Conservation (phyloP, 2,113 vertebrate genomes). For the Psilopsiagon aymara region DNA sequence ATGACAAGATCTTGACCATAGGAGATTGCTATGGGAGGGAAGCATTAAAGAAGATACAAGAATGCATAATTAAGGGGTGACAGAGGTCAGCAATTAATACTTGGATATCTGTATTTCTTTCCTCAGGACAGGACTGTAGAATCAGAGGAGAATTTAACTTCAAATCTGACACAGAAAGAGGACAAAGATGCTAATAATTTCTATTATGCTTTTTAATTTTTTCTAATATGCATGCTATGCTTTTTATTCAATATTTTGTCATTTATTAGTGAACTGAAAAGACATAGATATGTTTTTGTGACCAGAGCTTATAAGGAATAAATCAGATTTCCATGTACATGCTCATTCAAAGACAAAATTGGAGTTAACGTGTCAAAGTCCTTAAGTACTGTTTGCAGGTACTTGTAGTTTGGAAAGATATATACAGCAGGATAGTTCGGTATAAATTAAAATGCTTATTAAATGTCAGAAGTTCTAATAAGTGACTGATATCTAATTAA, state of each 20-base stretch:
- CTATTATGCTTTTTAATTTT: neutral
- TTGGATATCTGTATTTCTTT: slow-evolving; percentile 31
- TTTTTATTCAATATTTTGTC: neutral
- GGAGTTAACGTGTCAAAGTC: slow-evolving; percentile 10
- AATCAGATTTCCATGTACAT: neutral
- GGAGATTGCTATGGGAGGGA: neutral
- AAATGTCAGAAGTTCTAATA: slow-evolving; percentile 74
- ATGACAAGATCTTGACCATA: neutral
- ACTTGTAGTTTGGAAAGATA: slow-evolving; percentile 44
- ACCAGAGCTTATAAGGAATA: neutral
- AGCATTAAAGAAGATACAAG: slow-evolving; percentile 22
- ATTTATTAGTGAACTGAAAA: neutral
- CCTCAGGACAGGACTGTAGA: slow-evolving; percentile 7
- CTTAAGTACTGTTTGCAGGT: neutral
- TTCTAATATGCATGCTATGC: neutral
- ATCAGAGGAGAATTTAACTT: neutral
- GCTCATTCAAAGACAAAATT: slow-evolving; percentile 4
- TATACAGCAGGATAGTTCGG: neutral
- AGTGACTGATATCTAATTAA: slow-evolving; percentile 76
- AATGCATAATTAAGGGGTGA: slow-evolving; percentile 36
- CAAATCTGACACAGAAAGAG: neutral
- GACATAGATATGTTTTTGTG: neutral
- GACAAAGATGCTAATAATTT: neutral
- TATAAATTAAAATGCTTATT: slow-evolving; percentile 72
- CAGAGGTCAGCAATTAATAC: slow-evolving; percentile 24